Base-by-base conservation (phyloP, 2,797 vertebrate species). In the Gila robusta region DNA sequence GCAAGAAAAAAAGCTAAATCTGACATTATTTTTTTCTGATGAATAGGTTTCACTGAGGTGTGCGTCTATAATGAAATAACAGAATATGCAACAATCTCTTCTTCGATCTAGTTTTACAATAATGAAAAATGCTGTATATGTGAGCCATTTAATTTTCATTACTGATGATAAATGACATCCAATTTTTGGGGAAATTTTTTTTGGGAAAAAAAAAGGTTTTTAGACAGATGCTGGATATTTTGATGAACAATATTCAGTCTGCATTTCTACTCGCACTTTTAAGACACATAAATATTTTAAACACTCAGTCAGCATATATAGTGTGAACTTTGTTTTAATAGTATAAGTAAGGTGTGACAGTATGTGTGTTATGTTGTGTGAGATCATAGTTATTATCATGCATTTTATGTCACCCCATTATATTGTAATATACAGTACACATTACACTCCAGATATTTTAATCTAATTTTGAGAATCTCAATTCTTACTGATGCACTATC, bases 11-110 rank as follows among this genome's bases (percentile, higher is more conserved):
- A 76, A 81, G 16, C 35, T 69, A 28, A 2, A 81, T 69, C 64
- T 39, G 74, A 44, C 70, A 81, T 66, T 76, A 73, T 80, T 35
- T 56, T 81, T 62, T 66, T 70, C 49, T 82, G 47, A 82, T 69
- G 7, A 86, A 70, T n/a, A 70, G 49, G 39, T 64, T 74, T 32
- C 56, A 69, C 47, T 16, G 19, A 37, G 54, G 70, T 74, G 44
- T 72, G 66, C 11, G 1, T 73, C 54, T 80, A 12, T 49, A 69
- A 52, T 23, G 37, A 59, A 49, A 8, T 64, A 47, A 78, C 21
- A 79, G 37, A 62, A 62, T 2, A 79, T 59, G 59, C 37, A 62
- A 11, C 54, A 28, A 28, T 44, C 5, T 64, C 4, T 44, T 41
- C n/a, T 79, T 62, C 16, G 21, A 19, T 79, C 8, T 64, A 79